phyloP scores from a whole-genome alignment of 2,113 vertebrate species.

The Oostethus manadensis region DNA sequence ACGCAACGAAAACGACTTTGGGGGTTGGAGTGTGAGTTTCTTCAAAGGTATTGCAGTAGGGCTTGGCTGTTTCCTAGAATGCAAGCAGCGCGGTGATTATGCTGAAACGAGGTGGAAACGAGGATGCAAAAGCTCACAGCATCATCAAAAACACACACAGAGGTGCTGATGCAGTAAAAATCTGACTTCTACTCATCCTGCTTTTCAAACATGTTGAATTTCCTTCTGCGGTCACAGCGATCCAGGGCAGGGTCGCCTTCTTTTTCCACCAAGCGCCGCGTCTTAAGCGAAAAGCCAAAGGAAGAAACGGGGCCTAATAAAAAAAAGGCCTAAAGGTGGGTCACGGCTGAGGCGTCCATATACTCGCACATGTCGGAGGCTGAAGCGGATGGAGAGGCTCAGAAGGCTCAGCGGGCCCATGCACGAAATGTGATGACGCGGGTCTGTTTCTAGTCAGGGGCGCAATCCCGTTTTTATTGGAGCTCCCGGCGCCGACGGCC shows the following conservation, averaged over 20 bases:
- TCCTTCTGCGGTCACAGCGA: conserved; percentile 19
- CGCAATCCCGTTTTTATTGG: conserved; percentile 11
- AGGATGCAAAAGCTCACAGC: conserved; percentile 8
- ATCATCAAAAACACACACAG: conserved; percentile 14
- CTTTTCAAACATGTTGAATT: conserved; percentile 13
- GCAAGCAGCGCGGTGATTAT: background rate
- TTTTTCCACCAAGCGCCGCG: conserved; percentile 20
- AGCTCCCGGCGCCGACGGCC: background rate
- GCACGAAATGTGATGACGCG: conserved; percentile 28
- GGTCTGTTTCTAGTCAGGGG: conserved; percentile 25
- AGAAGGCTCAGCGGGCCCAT: conserved; percentile 37
- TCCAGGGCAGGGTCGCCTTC: conserved; percentile 24
- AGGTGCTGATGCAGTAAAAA: conserved; percentile 15
- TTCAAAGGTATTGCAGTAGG: background rate
- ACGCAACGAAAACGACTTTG: background rate
- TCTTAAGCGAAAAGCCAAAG: conserved; percentile 28
- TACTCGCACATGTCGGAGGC: conserved; percentile 5
- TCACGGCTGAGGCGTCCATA: conserved; percentile 24
- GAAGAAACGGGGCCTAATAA: conserved; percentile 49
- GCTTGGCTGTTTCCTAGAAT: background rate
- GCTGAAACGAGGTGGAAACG: conserved; percentile 3
- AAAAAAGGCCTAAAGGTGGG: conserved; percentile 42
- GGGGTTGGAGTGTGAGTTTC: no score
- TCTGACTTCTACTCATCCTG: background rate
- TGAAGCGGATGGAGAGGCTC: conserved; percentile 47